These are phyloP conservation scores for Paracentrotus lividus DNA, from an alignment of 53 echinoderm and acorn worm genomes.

Conservation along the genomic window DNA sequence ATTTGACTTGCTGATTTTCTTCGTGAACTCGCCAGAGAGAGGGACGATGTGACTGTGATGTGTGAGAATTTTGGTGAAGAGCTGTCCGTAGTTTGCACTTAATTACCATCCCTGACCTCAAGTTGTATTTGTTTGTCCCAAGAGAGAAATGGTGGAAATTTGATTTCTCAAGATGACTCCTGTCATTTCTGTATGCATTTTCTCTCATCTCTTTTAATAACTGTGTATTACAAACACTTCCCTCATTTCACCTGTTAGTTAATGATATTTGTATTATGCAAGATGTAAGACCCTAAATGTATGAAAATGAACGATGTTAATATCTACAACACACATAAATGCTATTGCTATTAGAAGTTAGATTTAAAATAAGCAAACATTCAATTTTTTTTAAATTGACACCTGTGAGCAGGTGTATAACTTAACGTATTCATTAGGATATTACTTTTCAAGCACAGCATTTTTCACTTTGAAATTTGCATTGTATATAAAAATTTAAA, in stretches of 20 bases:
- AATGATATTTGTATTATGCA: too few species aligned
- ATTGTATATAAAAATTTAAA: neutral
- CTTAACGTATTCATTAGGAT: too few species aligned
- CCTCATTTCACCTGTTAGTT: neutral
- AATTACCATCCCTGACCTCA: conserved; percentile 57
- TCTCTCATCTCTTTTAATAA: neutral
- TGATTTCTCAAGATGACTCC: neutral
- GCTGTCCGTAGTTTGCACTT: conserved; percentile 25
- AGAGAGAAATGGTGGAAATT: conserved; percentile 43
- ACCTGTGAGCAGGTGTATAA: too few species aligned
- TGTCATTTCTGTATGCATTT: conserved; percentile 24
- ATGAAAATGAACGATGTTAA: too few species aligned
- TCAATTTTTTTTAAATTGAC: too few species aligned
- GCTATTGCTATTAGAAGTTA: too few species aligned
- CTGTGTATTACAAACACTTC: neutral
- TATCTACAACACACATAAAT: too few species aligned
- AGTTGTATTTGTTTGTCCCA: conserved; percentile 37
- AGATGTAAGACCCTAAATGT: too few species aligned
- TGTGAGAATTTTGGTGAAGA: conserved; percentile 40
- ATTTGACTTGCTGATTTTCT: conserved; percentile 41
- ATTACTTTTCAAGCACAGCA: too few species aligned
- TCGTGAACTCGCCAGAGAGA: conserved; percentile 10
- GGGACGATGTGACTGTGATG: conserved; percentile 1
- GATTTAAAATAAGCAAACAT: too few species aligned
- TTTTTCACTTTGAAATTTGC: neutral